Evolutionary conservation across 2,888 invertebrate genomes (phyloP), one percentile per base, ranked within the genome.

Genomic region (Prostheceraeus crozeri): DNA sequence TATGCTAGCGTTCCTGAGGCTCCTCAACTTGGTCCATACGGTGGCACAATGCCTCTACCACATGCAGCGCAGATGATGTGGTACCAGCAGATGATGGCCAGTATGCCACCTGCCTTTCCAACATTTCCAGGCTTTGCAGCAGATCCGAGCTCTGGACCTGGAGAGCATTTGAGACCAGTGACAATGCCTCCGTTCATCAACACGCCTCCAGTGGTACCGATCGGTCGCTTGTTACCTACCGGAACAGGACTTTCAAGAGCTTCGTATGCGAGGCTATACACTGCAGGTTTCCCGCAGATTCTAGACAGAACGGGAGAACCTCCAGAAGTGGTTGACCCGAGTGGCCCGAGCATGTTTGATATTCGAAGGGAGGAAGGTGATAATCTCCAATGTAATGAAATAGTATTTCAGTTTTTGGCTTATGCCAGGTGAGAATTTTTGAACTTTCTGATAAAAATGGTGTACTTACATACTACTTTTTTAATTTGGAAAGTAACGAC

Each of bases 361-460:
- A 16, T 36, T 2, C 36, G 36, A 4, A 64, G 65, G 4, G 68
- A 70, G 30, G 57, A 63, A 6, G 55, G 65, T n/a, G 77, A 78
- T 65, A 69, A 71, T 11, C 68, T 79, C 16, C 73, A 73, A 57
- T 70, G 72, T 60, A 77, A 78, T 63, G 77, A 79, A 65, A 70
- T 80, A 54, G 68, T 76, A 23, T 69, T 80, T 57, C 79, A 80
- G 68, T 77, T 80, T 67, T 64, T 79, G 60, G 79, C 77, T 10
- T 74, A 74, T 64, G 73, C 75, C 59, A 72, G 70, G 77, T 78
- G 61, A 66, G 69, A n/a, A n/a, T n/a, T n/a, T n/a, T n/a, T n/a
- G n/a, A n/a, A n/a, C n/a, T n/a, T n/a, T n/a, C n/a, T n/a, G n/a
- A n/a, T n/a, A n/a, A n/a, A n/a, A n/a, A n/a, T n/a, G n/a, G n/a